These are phyloP conservation scores for Albula glossodonta DNA, from an alignment of 2,113 vertebrate species.

Conservation along the genomic window DNA sequence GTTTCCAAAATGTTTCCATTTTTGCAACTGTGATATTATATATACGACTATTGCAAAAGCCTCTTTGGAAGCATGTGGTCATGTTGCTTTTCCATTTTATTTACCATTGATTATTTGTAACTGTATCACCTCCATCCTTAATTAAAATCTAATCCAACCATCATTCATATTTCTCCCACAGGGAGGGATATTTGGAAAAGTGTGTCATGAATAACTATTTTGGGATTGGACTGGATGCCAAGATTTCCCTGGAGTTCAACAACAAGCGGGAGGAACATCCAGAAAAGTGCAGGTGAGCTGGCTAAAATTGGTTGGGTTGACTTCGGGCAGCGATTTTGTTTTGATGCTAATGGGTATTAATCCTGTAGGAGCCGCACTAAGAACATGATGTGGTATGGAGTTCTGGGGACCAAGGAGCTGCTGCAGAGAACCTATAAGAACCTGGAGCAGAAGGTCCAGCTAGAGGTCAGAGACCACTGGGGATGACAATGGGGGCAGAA, in stretches of 20 bases:
- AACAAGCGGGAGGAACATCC: slow-evolving; percentile 96
- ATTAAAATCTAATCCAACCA: neutral
- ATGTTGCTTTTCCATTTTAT: too few relatives aligned
- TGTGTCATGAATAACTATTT: slow-evolving; percentile 99
- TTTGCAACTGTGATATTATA: neutral
- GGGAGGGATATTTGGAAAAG: slow-evolving; percentile 95
- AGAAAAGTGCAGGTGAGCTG: slow-evolving; percentile 91
- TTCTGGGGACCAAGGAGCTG: slow-evolving; percentile 92
- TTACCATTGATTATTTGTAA: too few relatives aligned
- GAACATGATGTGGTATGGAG: slow-evolving; percentile 99
- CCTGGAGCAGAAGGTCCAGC: slow-evolving; percentile 93
- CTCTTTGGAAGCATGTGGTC: too few relatives aligned
- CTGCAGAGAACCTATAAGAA: slow-evolving; percentile 97
- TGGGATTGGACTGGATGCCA: slow-evolving; percentile 94
- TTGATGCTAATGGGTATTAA: neutral
- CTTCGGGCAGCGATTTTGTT: neutral
- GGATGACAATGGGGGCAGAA: neutral
- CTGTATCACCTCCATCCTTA: neutral
- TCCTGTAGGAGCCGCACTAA: slow-evolving; percentile 88
- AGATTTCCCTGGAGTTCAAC: slow-evolving; percentile 98
- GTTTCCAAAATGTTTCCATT: neutral
- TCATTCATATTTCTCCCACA: slow-evolving; percentile 46
- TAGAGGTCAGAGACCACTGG: slow-evolving; percentile 78
- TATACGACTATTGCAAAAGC: neutral
- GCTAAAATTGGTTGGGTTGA: neutral